These are phyloP conservation scores for Varecia variegata DNA, from an alignment of 2,797 vertebrate genomes.

Conservation along the genomic window DNA sequence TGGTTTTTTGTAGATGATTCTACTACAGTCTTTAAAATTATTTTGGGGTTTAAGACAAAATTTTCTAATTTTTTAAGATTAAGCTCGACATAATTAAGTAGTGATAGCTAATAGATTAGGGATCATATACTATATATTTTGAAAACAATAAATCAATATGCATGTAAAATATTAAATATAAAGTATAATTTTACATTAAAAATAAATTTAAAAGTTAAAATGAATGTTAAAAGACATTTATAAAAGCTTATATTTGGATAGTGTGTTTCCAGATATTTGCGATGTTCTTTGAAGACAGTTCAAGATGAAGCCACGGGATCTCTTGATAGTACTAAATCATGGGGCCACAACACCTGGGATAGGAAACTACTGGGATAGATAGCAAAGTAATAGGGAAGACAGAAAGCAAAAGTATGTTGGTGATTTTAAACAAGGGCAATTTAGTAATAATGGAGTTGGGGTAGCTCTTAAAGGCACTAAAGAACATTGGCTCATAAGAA, in stretches of 20 bases:
- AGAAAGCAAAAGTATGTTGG: not conserved
- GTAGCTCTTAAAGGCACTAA: not conserved
- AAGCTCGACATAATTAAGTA: not conserved
- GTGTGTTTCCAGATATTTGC: not conserved
- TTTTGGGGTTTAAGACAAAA: not conserved
- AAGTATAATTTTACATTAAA: not conserved
- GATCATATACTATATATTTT: not conserved
- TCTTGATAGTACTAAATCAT: not conserved
- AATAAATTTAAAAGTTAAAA: not conserved
- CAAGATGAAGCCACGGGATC: not conserved
- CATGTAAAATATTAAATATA: not conserved
- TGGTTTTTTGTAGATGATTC: not conserved
- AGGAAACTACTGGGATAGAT: not conserved
- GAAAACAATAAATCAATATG: slow-evolving; percentile 4
- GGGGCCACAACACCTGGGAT: not conserved
- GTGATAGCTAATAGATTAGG: not conserved
- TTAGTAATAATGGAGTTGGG: not conserved
- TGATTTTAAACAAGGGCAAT: not conserved
- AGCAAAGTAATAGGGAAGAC: not conserved
- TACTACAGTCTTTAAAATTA: not conserved
- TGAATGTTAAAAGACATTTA: not conserved
- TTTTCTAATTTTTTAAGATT: not conserved
- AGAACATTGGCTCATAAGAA: not conserved
- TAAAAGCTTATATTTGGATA: not conserved
- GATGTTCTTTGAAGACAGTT: slow-evolving; percentile 19